Conservation (phyloP, 2,113 vertebrate genomes). For the Gavialis gangeticus region DNA sequence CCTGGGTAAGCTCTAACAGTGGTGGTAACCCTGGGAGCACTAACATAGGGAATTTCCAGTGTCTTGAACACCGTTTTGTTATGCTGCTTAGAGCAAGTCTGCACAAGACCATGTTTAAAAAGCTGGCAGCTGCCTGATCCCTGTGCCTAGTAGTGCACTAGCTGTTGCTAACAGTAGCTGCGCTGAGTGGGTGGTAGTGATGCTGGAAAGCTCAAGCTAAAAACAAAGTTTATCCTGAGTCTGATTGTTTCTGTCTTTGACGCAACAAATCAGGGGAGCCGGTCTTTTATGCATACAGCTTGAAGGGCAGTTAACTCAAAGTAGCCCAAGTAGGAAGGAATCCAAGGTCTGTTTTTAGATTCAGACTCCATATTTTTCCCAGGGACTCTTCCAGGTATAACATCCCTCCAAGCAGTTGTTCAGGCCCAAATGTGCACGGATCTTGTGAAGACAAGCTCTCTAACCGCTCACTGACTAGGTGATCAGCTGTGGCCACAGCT, state of each 20-base stretch:
- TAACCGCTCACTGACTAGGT: too few species aligned
- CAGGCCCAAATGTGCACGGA: neutral
- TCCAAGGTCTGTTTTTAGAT: too few species aligned
- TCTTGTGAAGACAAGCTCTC: too few species aligned
- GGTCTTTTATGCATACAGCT: too few species aligned
- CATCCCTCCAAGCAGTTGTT: neutral
- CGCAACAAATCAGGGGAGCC: too few species aligned
- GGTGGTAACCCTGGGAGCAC: neutral
- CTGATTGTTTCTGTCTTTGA: too few species aligned
- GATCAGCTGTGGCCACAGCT: neutral
- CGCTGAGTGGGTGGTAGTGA: neutral
- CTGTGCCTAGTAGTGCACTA: neutral
- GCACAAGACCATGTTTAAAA: neutral
- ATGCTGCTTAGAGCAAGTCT: neutral
- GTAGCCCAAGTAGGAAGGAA: too few species aligned
- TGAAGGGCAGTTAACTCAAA: too few species aligned
- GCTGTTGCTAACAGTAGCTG: neutral
- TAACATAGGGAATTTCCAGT: neutral
- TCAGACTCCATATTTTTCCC: neutral
- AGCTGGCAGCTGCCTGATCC: neutral
- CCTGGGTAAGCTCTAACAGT: neutral
- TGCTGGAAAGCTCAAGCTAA: neutral
- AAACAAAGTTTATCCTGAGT: too few species aligned
- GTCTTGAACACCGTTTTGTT: accelerated
- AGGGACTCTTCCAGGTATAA: neutral